These are phyloP conservation scores for Thaleichthys pacificus DNA, from an alignment of 2,797 vertebrate genomes.

Conservation along the genomic window DNA sequence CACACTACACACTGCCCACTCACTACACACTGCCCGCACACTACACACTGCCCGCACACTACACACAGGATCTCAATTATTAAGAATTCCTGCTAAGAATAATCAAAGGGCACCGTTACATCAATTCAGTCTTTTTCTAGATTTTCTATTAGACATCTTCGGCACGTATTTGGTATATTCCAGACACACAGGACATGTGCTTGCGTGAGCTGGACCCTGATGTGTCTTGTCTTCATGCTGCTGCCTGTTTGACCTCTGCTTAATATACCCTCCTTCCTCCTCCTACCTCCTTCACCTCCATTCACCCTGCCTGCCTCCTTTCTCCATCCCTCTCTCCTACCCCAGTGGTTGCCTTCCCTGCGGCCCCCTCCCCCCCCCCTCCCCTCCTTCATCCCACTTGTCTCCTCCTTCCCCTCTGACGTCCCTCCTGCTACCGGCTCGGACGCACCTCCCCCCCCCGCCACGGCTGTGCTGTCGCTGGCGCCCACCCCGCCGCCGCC, in stretches of 20 bases:
- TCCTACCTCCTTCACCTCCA: background rate
- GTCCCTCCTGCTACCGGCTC: conserved; percentile 9
- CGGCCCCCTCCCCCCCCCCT: conserved; percentile 41
- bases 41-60: background rate
- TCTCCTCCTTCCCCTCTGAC: conserved; percentile 42
- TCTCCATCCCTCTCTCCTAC: background rate
- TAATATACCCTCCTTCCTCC: background rate
- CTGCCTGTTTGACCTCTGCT: background rate
- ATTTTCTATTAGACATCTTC: too few relatives aligned
- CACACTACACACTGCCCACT: background rate
- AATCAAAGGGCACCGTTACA: too few relatives aligned
- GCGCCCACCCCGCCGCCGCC: conserved; percentile 9
- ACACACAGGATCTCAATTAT: too few relatives aligned
- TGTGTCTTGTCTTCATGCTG: background rate
- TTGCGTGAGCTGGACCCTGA: background rate
- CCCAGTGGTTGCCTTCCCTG: conserved; percentile 54
- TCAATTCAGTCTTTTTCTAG: too few relatives aligned
- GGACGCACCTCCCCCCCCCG: conserved; percentile 22
- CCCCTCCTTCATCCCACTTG: conserved; percentile 33
- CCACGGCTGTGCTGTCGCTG: conserved; percentile 24
- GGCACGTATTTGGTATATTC: too few relatives aligned
- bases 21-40: too few relatives aligned
- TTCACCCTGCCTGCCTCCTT: background rate
- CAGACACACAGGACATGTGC: too few relatives aligned
- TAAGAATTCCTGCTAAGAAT: too few relatives aligned